phyloP scores from a whole-genome alignment of 2,797 vertebrate species.

The Microctenopoma stevenorrisi region DNA sequence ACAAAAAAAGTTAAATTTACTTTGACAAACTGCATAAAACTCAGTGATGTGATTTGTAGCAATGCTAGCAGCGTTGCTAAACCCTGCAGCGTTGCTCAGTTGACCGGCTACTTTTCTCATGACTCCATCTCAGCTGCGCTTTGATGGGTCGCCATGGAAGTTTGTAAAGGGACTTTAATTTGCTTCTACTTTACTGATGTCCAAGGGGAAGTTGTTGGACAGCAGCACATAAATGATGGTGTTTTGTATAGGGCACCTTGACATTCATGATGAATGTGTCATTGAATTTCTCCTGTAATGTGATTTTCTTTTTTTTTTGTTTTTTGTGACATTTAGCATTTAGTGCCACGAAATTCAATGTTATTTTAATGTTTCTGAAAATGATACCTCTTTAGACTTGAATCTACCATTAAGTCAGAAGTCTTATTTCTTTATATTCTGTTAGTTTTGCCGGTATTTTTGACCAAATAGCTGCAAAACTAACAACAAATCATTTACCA shows the following conservation, averaged over 20 bases:
- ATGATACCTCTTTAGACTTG: not conserved
- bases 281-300: not conserved
- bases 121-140: not conserved
- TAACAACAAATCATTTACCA: not conserved
- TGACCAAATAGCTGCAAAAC: too few relatives aligned
- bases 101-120: not conserved
- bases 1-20: not conserved
- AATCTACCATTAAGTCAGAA: not conserved
- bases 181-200: too few relatives aligned
- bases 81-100: not conserved
- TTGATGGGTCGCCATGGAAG: too few relatives aligned
- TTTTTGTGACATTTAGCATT: not conserved
- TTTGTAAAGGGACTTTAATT: too few relatives aligned
- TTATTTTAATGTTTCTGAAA: not conserved
- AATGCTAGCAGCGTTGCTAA: not conserved
- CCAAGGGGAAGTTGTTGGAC: too few relatives aligned
- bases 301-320: not conserved
- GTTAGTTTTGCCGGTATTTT: not conserved
- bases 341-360: not conserved
- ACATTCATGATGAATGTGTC: too few relatives aligned
- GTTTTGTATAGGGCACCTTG: too few relatives aligned
- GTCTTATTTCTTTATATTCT: not conserved
- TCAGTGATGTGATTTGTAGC: not conserved
- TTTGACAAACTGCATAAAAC: not conserved
- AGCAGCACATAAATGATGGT: too few relatives aligned